Conservation (phyloP, 2,797 vertebrate genomes). For the Melopsittacus undulatus region DNA sequence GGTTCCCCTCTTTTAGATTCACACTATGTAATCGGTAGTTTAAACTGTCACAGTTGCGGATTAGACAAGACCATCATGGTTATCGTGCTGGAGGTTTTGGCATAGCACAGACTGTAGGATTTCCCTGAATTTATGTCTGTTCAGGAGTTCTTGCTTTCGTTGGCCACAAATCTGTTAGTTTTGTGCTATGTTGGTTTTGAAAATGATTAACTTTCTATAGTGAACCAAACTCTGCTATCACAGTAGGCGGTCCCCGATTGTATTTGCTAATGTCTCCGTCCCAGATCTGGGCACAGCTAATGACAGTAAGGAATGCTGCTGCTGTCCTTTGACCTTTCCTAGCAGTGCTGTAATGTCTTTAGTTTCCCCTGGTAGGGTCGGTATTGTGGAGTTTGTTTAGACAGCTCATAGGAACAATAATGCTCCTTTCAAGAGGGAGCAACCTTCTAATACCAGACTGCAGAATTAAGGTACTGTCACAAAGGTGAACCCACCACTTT, state of each 20-base stretch:
- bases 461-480: not conserved
- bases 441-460: not conserved
- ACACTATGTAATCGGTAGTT: not conserved
- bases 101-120: not conserved
- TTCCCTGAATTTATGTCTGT: not conserved
- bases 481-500: not conserved
- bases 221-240: not conserved
- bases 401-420: not conserved
- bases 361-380: not conserved
- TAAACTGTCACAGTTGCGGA: not conserved
- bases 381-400: not conserved
- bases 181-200: not conserved
- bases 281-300: not conserved
- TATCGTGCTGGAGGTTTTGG: not conserved
- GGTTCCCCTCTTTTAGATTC: not conserved
- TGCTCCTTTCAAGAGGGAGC: not conserved
- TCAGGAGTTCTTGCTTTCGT: not conserved
- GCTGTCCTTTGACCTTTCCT: not conserved
- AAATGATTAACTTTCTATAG: slow-evolving; percentile 3
- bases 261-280: not conserved
- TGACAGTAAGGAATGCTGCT: not conserved
- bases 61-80: not conserved
- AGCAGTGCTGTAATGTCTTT: not conserved
- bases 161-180: not conserved
- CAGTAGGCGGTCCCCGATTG: not conserved